A percentile compares a stretch with the other conserved stretches of the same genome.
Evolutionary conservation across 1,140 invertebrate genomes (phyloP).

Genomic region (Heliothis virescens): DNA sequence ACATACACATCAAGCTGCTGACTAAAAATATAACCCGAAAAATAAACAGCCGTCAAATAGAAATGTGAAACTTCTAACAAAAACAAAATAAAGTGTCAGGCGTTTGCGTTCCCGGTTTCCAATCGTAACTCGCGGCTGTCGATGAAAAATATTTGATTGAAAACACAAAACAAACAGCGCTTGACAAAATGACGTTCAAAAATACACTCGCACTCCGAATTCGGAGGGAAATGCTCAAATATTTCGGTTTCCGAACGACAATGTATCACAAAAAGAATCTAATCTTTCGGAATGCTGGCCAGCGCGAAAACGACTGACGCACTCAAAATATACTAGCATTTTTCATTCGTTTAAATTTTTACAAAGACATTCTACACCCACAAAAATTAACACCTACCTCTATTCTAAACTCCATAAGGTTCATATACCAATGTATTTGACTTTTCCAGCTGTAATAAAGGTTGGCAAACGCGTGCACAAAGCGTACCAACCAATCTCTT

Average conservation of each 20-base stretch:
- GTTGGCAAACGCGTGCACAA: not conserved
- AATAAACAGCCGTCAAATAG: not conserved
- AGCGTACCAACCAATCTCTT: conserved; percentile 31
- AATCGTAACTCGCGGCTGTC: not conserved
- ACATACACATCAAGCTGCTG: not conserved
- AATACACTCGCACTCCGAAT: conserved; percentile 16
- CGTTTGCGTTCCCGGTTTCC: not conserved
- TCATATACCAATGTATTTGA: not conserved
- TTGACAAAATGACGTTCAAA: conserved; percentile 21
- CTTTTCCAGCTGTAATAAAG: not conserved
- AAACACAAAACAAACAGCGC: conserved; percentile 3
- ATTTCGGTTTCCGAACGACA: conserved; percentile 19
- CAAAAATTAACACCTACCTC: not conserved
- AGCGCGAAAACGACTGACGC: conserved; percentile 31
- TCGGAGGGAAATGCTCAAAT: conserved; percentile 19
- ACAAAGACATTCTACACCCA: not conserved
- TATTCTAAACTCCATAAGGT: not conserved
- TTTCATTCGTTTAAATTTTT: conserved; percentile 44
- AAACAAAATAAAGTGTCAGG: not conserved
- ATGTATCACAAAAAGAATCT: conserved; percentile 34
- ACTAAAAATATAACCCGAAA: not conserved
- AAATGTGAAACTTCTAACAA: not conserved
- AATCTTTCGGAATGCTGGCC: conserved; percentile 19
- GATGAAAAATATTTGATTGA: conserved; percentile 2
- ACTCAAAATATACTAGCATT: conserved; percentile 32